These are phyloP conservation scores for Tetranychus truncatus DNA, from an alignment of 2,888 invertebrate genomes.

Conservation along the genomic window DNA sequence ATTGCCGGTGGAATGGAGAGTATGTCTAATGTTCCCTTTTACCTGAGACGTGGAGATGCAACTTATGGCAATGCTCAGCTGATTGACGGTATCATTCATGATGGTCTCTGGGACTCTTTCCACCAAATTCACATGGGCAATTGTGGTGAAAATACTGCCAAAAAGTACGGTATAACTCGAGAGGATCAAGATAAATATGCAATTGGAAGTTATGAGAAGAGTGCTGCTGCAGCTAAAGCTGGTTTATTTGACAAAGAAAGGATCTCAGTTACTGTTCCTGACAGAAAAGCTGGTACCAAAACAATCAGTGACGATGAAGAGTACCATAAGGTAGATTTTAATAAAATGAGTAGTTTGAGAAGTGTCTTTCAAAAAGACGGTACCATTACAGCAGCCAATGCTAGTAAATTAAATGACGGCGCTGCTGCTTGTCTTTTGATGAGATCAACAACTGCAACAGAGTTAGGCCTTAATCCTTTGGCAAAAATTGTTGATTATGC, in stretches of 20 bases:
- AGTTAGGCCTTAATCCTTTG: conserved; percentile 60
- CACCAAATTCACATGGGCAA: conserved; percentile 78
- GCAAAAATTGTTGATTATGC: conserved; percentile 74
- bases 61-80: conserved; percentile 65
- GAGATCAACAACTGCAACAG: conserved; percentile 53
- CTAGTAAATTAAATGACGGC: conserved; percentile 91
- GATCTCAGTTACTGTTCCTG: conserved; percentile 53
- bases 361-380: conserved; percentile 81
- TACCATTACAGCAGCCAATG: conserved; percentile 94
- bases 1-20: conserved; percentile 96
- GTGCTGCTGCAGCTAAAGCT: conserved; percentile 54
- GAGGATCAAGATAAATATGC: conserved; percentile 87
- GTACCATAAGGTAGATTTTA: conserved; percentile 77
- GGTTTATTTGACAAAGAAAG: conserved; percentile 65
- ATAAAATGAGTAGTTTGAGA: conserved; percentile 62
- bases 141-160: conserved; percentile 92
- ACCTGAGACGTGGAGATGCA: conserved; percentile 68
- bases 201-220: conserved; percentile 69
- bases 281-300: conserved; percentile 48
- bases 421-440: conserved; percentile 78
- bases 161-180: conserved; percentile 63
- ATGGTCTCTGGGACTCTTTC: conserved; percentile 91
- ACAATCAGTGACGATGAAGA: conserved; percentile 70
- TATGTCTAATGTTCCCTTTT: conserved; percentile 97
- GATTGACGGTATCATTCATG: conserved; percentile 81